These are phyloP conservation scores for Cerastoderma edule DNA, from an alignment of 2,888 invertebrate genomes.

Conservation along the genomic window DNA sequence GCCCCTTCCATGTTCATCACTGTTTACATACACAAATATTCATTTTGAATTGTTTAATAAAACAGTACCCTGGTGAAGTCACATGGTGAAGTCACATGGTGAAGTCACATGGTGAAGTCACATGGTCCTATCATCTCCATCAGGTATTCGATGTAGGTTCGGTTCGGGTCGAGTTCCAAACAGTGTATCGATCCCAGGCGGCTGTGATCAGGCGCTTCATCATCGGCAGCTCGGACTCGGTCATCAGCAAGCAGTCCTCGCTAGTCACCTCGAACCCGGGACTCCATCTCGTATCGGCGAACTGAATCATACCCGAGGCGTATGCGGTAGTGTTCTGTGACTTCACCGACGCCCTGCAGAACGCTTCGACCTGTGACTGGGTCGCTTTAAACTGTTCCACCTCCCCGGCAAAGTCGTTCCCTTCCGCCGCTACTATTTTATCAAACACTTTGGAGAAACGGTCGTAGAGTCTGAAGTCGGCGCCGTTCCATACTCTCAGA, in stretches of 20 bases:
- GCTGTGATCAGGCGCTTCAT: slow-evolving; percentile 45
- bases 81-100: too few relatives aligned
- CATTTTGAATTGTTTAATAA: too few relatives aligned
- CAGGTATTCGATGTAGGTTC: too few relatives aligned
- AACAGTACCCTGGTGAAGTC: too few relatives aligned
- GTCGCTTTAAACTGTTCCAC: slow-evolving; percentile 61
- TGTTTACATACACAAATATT: too few relatives aligned
- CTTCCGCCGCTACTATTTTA: slow-evolving; percentile 54
- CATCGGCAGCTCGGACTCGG: slow-evolving; percentile 44
- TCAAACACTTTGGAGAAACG: slow-evolving; percentile 69
- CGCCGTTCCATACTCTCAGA: slow-evolving; percentile 69
- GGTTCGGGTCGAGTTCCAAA: too few relatives aligned
- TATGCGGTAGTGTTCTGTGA: neutral
- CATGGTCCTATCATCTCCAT: too few relatives aligned
- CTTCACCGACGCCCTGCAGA: slow-evolving; percentile 30
- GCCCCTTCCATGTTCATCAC: too few relatives aligned
- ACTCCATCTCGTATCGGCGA: slow-evolving; percentile 51
- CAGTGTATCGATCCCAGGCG: slow-evolving; percentile 45
- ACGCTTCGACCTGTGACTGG: slow-evolving; percentile 42
- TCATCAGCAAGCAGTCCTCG: slow-evolving; percentile 52
- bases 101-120: too few relatives aligned
- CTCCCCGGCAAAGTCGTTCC: slow-evolving; percentile 59
- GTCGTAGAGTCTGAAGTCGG: slow-evolving; percentile 75
- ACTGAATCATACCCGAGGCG: neutral
- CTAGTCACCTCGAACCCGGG: slow-evolving; percentile 39